phyloP scores from a whole-genome alignment of 1,140 invertebrate genomes.

The Limonius californicus region DNA sequence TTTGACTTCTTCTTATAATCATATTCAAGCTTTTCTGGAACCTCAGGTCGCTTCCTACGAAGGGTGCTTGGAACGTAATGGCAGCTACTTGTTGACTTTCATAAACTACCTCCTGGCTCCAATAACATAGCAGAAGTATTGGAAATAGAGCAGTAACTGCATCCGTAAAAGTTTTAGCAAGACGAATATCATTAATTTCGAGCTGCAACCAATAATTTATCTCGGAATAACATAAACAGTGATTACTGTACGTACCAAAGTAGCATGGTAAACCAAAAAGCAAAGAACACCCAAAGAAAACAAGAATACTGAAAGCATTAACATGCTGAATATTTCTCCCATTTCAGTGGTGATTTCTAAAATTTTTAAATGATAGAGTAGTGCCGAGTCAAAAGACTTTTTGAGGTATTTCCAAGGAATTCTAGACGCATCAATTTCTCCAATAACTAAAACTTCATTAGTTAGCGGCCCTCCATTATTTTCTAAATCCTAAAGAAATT shows the following conservation, averaged over 20 bases:
- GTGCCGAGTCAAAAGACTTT: background rate
- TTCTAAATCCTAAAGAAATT: too few species aligned
- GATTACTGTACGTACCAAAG: background rate
- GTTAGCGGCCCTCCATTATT: too few species aligned
- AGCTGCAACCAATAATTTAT: background rate
- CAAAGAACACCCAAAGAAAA: background rate
- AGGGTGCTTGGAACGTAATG: background rate
- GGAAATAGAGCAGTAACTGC: background rate
- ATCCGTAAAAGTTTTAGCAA: background rate
- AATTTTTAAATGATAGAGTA: background rate
- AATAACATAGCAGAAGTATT: background rate
- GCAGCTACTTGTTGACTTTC: background rate
- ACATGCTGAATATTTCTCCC: background rate
- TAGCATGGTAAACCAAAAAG: background rate
- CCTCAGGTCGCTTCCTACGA: background rate
- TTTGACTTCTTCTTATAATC: background rate
- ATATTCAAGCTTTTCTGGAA: background rate
- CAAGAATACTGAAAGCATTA: background rate
- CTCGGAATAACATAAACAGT: too few species aligned
- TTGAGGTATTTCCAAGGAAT: background rate
- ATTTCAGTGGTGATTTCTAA: background rate
- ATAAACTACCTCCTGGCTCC: background rate
- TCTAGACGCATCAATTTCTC: background rate
- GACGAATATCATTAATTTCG: background rate
- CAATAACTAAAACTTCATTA: background rate